Evolutionary conservation across 2,113 vertebrate species (phyloP).

Genomic region (Montifringilla adamsi): DNA sequence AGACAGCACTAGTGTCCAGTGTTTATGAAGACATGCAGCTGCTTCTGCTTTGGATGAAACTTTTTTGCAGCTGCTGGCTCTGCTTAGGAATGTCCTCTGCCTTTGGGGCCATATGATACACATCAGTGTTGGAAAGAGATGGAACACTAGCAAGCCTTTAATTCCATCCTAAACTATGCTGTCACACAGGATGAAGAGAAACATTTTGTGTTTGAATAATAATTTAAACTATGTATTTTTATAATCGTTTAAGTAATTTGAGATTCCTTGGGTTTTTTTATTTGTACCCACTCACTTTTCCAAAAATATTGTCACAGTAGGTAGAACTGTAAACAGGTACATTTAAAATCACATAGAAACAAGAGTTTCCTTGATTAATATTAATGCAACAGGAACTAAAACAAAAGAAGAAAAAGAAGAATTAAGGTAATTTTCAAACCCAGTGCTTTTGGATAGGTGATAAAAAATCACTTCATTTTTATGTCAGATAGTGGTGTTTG

Average conservation of each 20-base stretch:
- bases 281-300: neutral
- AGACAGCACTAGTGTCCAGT: neutral
- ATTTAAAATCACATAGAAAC: neutral
- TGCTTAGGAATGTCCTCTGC: constrained; percentile 2
- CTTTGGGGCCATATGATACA: neutral
- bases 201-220: neutral
- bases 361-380: neutral
- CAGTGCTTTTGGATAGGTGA: neutral
- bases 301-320: neutral
- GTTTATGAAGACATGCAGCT: neutral
- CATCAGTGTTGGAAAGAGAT: neutral
- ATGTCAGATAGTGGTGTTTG: neutral
- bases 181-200: neutral
- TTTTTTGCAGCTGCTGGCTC: neutral
- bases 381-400: neutral
- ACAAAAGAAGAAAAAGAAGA: neutral
- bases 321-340: neutral
- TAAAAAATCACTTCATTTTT: neutral
- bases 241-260: neutral
- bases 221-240: neutral
- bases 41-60: neutral
- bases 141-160: neutral
- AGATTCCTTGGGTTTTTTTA: neutral
- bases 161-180: neutral
- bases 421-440: neutral